Base-by-base conservation (phyloP, 53 echinoderm and acorn worm species). In the Stichopus horrens region DNA sequence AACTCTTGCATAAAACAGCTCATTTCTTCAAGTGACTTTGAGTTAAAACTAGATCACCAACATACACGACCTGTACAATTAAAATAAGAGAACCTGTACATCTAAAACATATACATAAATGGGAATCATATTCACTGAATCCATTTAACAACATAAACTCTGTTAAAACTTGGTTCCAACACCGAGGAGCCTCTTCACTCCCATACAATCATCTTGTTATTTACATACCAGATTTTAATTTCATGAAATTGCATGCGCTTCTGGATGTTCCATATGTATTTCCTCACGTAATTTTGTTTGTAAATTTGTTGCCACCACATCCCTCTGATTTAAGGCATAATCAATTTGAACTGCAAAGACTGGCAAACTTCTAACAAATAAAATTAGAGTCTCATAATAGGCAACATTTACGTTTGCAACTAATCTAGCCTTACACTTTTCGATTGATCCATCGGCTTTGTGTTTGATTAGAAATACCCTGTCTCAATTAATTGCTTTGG, bases 271-370 rank as follows among this genome's bases (percentile, higher is more conserved):
- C 74, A 74, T 74, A 37, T 16, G 37, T 2, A 7, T 74, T 73
- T 73, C 73, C 21, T 73, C 73, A 73, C 21, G n/a, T 21, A 73
- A 73, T 21, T 73, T 73, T 18, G n/a, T 21, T 19, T 73, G 73
- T 73, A 73, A 7, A 8, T 19, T 19, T 73, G 73, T 21, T 19
- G 73, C 37, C 21, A 74, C 74, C 14, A 74, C 74, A 74, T 7
- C 74, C 74, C 21, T 74, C 14, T 74, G 74, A 74, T 74, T 21
- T 74, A 74, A 7, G 14, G 21, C 7, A 7, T 22, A 14, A 16
- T 16, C 21, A 74, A 19, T 73, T 5, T 73, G 73, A 73, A 73
- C 73, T 73, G 73, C 73, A 73, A 73, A 73, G 73, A 21, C 73
- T 73, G 21, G 73, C 73, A 73, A 73, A 73, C 73, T 73, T 73